phyloP scores from a whole-genome alignment of 2,888 invertebrate genomes.

The Kryphioiulus occultus region DNA sequence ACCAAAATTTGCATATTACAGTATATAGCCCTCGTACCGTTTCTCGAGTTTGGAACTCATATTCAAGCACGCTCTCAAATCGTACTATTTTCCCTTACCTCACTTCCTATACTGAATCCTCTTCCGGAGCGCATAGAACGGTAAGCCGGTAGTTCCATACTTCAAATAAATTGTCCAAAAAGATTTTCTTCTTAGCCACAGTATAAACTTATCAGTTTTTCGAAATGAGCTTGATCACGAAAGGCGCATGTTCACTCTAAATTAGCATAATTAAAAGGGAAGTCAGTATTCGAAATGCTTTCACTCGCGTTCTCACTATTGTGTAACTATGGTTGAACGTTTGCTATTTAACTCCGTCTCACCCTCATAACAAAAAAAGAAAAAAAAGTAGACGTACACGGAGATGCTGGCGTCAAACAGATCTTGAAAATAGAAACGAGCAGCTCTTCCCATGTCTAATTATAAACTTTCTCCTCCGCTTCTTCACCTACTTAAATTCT shows the following conservation, averaged over 20 bases:
- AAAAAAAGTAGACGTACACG: neutral
- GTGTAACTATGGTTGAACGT: neutral
- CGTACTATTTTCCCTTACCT: neutral
- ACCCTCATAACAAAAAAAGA: neutral
- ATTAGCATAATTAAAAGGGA: neutral
- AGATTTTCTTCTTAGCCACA: neutral
- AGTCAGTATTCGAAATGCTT: neutral
- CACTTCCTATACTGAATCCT: neutral
- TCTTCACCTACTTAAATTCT: neutral
- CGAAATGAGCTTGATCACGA: neutral
- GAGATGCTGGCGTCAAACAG: neutral
- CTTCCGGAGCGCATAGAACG: neutral
- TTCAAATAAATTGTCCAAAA: neutral
- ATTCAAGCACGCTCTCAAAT: neutral
- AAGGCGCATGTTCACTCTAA: neutral
- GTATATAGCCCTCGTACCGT: no score
- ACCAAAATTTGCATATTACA: no score
- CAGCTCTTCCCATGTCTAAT: neutral
- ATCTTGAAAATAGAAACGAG: neutral
- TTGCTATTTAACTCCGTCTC: neutral
- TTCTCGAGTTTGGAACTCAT: no score
- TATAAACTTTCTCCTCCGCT: neutral
- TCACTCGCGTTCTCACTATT: neutral
- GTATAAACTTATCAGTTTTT: neutral
- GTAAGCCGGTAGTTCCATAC: neutral